Evolutionary conservation across 2,797 vertebrate species (phyloP).

Genomic region (Myiothlypis chrysogaster): DNA sequence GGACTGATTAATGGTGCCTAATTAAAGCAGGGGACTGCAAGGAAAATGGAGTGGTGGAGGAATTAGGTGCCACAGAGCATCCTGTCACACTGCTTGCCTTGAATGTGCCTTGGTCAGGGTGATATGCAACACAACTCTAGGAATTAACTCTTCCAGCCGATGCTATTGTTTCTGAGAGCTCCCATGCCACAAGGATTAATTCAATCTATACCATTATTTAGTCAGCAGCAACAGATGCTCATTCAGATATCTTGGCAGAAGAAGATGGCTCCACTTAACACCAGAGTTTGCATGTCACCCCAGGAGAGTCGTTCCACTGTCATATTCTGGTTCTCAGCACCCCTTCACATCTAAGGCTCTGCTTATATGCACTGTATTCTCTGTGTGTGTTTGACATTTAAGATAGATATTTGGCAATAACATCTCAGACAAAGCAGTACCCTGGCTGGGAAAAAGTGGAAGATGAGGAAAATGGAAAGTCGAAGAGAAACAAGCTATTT

Average conservation of each 20-base stretch:
- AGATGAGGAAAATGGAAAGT: conserved; percentile 45
- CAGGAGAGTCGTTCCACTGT: not conserved
- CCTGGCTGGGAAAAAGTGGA: conserved; percentile 1
- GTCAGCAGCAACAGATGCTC: not conserved
- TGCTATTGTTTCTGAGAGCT: not conserved
- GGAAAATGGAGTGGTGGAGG: not conserved
- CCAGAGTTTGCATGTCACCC: not conserved
- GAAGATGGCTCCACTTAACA: not conserved
- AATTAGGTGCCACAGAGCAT: not conserved
- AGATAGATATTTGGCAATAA: conserved; percentile 47
- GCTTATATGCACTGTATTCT: not conserved
- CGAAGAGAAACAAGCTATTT: not conserved
- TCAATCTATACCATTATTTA: not conserved
- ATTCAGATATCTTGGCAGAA: not conserved
- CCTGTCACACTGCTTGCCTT: not conserved
- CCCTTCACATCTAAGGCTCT: not conserved
- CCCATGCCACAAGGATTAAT: not conserved
- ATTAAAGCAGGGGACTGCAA: not conserved
- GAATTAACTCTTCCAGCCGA: conserved; percentile 36
- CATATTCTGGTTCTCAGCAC: not conserved
- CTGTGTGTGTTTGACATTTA: not conserved
- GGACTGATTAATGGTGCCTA: not conserved
- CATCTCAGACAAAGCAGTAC: not conserved
- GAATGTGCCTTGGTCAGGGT: not conserved
- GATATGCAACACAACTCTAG: not conserved